phyloP scores from a whole-genome alignment of 2,888 invertebrate species.

The Tetranychus piercei region DNA sequence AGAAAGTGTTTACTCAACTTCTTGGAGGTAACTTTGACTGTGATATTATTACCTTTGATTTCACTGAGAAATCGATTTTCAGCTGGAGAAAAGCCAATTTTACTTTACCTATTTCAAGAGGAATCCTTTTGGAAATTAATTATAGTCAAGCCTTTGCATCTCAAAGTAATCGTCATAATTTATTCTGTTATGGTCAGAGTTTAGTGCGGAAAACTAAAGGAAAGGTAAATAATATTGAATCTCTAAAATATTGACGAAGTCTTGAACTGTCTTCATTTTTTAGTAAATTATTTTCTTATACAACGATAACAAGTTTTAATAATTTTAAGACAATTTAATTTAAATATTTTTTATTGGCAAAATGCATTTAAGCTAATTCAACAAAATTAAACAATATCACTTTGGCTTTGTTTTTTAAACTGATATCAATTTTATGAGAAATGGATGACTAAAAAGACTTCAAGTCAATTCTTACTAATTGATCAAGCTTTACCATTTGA shows the following conservation, averaged over 20 bases:
- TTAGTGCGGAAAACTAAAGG: conserved; percentile 18
- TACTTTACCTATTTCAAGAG: conserved; percentile 19
- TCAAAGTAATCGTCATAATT: conserved; percentile 12
- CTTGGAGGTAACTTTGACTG: conserved; percentile 19
- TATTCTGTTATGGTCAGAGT: conserved; percentile 16
- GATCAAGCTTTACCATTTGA: not conserved
- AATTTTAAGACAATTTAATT: too few relatives aligned
- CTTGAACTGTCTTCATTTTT: too few relatives aligned
- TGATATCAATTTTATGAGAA: too few relatives aligned
- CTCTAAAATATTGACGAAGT: conserved; percentile 3
- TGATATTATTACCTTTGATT: conserved; percentile 20
- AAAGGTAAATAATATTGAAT: conserved; percentile 13
- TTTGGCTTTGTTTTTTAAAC: too few relatives aligned
- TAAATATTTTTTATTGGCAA: too few relatives aligned
- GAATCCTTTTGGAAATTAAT: conserved; percentile 21
- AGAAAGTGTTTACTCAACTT: conserved; percentile 21
- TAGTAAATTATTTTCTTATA: too few relatives aligned
- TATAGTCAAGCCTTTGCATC: conserved; percentile 15
- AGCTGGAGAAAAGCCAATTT: conserved; percentile 16
- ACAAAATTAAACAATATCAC: too few relatives aligned
- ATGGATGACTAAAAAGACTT: too few relatives aligned
- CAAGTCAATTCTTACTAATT: not conserved
- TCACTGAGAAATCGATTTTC: conserved; percentile 11
- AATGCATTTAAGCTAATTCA: too few relatives aligned
- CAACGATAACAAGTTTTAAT: too few relatives aligned